Evolutionary conservation across 23 tunicate genomes (phyloP).

Genomic region (Styela clava): DNA sequence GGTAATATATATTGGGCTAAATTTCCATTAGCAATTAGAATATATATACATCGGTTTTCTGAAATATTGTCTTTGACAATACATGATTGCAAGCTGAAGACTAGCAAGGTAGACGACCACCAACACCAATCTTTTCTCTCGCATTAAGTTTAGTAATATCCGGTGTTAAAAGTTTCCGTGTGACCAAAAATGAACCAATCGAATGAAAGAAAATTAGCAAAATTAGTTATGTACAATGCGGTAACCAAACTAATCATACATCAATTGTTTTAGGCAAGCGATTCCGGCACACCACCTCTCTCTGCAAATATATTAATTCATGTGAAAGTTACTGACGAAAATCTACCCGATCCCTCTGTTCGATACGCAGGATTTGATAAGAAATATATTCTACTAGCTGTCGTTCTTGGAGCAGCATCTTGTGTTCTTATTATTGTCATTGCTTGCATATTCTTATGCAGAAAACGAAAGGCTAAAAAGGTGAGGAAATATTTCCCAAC

Average conservation of each 20-base stretch:
- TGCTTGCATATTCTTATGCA: slow-evolving; percentile 18
- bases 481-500: no score
- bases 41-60: no score
- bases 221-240: no score
- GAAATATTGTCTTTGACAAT: no score
- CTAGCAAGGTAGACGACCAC: no score
- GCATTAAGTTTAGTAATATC: no score
- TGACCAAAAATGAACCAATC: no score
- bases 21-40: not conserved
- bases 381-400: slow-evolving; percentile 26
- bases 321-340: slow-evolving; percentile 43
- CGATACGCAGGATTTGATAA: slow-evolving; percentile 17
- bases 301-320: slow-evolving; percentile 27
- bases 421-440: slow-evolving; percentile 35
- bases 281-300: slow-evolving; percentile 36
- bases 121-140: no score
- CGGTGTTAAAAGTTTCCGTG: no score
- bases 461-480: slow-evolving; percentile 46
- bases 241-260: no score
- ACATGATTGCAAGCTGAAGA: no score
- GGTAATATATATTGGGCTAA: slow-evolving; percentile 31
- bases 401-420: slow-evolving; percentile 38
- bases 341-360: slow-evolving; percentile 15
- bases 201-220: no score
- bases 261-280: slow-evolving; percentile 41